These are phyloP conservation scores for Epizoanthus fatuus DNA, from an alignment of 92 coral and sea anemone species.

Conservation along the genomic window DNA sequence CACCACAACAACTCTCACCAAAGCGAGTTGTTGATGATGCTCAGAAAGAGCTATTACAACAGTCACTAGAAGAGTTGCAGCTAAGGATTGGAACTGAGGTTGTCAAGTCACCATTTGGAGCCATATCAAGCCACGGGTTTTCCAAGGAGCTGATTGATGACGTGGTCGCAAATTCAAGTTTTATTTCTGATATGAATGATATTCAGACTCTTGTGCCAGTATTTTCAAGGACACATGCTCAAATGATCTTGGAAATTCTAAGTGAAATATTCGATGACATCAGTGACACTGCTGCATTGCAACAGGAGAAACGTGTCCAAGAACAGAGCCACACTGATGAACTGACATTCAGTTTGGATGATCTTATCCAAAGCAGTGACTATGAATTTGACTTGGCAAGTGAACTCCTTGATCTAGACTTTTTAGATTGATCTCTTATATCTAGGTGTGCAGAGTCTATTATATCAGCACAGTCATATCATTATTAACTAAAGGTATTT, in stretches of 20 bases:
- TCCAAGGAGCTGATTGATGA: slow-evolving; percentile 37
- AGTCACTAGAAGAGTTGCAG: slow-evolving; percentile 38
- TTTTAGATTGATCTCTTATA: slow-evolving; percentile 31
- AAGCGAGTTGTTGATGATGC: slow-evolving; percentile 22
- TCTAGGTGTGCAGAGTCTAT: slow-evolving; percentile 26
- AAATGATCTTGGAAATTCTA: slow-evolving; percentile 38
- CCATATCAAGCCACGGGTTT: slow-evolving; percentile 32
- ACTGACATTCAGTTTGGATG: slow-evolving; percentile 33
- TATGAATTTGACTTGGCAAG: slow-evolving; percentile 37
- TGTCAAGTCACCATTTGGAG: slow-evolving; percentile 41
- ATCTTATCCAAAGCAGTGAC: slow-evolving; percentile 35
- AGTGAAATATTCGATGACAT: slow-evolving; percentile 48
- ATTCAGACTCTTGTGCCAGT: slow-evolving; percentile 39
- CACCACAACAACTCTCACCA: slow-evolving; percentile 19
- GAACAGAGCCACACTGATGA: slow-evolving; percentile 37
- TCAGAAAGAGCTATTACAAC: slow-evolving; percentile 23
- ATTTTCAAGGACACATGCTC: slow-evolving; percentile 38
- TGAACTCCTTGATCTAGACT: slow-evolving; percentile 26
- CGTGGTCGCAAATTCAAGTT: slow-evolving; percentile 33
- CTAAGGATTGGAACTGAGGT: slow-evolving; percentile 7
- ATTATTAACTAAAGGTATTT: not conserved
- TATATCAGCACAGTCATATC: not conserved
- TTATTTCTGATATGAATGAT: slow-evolving; percentile 23
- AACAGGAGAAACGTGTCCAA: slow-evolving; percentile 27
- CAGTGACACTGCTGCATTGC: slow-evolving; percentile 15